A percentile compares a stretch with the other conserved stretches of the same genome.
Evolutionary conservation across 2,797 vertebrate species (phyloP).

Genomic region (Peromyscus eremicus): DNA sequence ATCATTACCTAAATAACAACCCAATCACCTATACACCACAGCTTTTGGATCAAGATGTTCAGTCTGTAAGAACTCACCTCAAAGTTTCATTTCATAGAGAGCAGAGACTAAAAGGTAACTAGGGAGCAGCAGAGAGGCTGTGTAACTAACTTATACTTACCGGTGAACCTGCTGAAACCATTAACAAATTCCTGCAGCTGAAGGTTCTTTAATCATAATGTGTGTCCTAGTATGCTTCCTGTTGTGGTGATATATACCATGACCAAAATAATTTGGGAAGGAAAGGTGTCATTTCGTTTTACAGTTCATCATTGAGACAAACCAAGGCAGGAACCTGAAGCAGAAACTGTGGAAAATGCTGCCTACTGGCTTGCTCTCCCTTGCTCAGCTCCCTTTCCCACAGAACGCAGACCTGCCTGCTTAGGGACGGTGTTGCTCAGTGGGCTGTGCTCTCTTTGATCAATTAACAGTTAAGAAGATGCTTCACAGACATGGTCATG

Average conservation of each 20-base stretch:
- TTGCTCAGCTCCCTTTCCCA: neutral
- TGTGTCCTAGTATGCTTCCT: neutral
- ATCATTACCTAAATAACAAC: neutral
- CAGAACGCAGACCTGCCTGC: neutral
- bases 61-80: neutral
- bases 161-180: neutral
- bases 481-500: neutral
- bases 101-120: neutral
- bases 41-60: neutral
- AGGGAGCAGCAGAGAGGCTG: slow-evolving; percentile 14
- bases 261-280: neutral
- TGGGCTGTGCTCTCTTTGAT: neutral
- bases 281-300: neutral
- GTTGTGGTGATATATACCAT: neutral
- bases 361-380: neutral
- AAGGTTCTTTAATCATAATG: neutral
- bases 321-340: neutral
- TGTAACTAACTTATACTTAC: neutral
- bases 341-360: neutral
- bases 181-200: neutral
- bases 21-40: neutral
- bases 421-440: neutral
- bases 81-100: neutral
- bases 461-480: neutral
- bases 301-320: neutral